These are phyloP conservation scores for Mesembrinibis cayennensis DNA, from an alignment of 2,113 vertebrate species.

Conservation along the genomic window DNA sequence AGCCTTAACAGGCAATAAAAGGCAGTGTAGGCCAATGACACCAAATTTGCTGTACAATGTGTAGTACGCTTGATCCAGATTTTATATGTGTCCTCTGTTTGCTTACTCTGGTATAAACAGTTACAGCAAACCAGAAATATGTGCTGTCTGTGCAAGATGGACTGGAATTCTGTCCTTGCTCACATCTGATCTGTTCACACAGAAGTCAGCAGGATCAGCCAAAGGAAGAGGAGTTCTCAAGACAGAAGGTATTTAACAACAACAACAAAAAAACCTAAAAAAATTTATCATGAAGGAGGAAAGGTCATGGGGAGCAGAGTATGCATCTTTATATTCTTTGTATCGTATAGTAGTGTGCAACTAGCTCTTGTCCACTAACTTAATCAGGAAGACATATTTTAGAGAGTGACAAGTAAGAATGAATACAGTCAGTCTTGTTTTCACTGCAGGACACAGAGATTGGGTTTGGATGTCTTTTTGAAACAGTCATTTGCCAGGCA, in stretches of 20 bases:
- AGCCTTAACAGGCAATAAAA: constrained; percentile 15
- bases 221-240: constrained; percentile 17
- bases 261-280: neutral
- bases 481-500: constrained; percentile 39
- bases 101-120: neutral
- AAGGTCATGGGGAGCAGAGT: constrained; percentile 27
- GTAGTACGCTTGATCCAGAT: neutral
- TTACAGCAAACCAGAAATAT: constrained; percentile 48
- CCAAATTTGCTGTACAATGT: neutral
- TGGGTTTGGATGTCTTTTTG: neutral
- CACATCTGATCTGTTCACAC: neutral
- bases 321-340: constrained; percentile 5
- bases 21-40: neutral
- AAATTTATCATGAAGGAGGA: neutral
- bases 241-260: constrained; percentile 24
- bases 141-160: constrained; percentile 9
- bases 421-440: constrained; percentile 43
- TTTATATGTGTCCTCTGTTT: neutral
- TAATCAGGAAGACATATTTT: constrained; percentile 68
- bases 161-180: constrained; percentile 17
- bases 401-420: constrained; percentile 53
- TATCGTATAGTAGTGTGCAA: neutral
- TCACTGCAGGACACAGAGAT: constrained; percentile 1
- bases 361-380: constrained; percentile 50
- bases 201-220: constrained; percentile 26